These are phyloP conservation scores for Amiota communis DNA, from an alignment of 2,888 invertebrate species.

Conservation along the genomic window DNA sequence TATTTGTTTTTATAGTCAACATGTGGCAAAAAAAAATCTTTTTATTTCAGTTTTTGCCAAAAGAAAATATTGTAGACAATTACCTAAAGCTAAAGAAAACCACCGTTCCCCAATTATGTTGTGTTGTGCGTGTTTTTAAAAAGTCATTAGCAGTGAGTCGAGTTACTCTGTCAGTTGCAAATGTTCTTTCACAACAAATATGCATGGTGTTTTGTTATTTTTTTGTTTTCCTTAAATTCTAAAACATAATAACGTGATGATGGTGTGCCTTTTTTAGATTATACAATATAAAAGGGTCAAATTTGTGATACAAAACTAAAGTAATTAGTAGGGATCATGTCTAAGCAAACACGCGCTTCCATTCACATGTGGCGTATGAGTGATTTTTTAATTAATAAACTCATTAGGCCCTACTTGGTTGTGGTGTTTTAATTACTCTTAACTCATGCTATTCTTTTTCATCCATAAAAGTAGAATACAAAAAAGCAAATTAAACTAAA, in stretches of 20 bases:
- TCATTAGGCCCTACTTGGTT: conserved; percentile 53
- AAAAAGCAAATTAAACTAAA: conserved; percentile 51
- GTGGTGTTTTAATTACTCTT: background rate
- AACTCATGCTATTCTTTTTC: background rate
- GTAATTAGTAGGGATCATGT: conserved; percentile 31
- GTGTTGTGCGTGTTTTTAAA: no score
- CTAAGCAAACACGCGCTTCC: conserved; percentile 15
- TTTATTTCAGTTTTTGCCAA: no score
- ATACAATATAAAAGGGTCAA: background rate
- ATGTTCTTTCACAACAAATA: no score
- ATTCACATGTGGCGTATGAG: conserved; percentile 33
- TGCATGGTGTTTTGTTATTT: no score
- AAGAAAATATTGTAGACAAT: no score
- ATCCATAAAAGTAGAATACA: background rate
- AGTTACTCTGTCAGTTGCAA: conserved; percentile 53
- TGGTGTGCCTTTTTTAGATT: no score
- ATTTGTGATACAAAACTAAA: background rate
- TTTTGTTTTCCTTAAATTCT: no score
- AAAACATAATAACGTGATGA: no score
- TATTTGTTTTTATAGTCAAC: no score
- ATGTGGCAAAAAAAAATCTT: no score
- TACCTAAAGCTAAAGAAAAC: no score
- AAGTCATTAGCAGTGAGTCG: conserved; percentile 69
- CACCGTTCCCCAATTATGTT: no score
- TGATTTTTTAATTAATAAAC: conserved; percentile 64